Conservation (phyloP, 2,797 vertebrate species). For the Remorina albescens region DNA sequence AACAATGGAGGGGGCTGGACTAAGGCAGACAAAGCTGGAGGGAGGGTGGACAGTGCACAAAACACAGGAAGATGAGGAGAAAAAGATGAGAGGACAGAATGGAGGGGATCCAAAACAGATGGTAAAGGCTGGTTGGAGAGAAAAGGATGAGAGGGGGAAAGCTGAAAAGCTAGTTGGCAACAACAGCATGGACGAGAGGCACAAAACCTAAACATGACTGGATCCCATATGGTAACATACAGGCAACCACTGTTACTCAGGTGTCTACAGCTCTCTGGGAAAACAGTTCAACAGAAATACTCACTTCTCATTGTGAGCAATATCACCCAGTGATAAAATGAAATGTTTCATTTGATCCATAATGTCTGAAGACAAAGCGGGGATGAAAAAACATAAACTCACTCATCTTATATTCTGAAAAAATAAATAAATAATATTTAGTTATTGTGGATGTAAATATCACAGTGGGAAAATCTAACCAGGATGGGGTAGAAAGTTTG, state of each 20-base stretch:
- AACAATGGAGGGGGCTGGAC: conserved; percentile 81
- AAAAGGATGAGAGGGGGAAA: conserved; percentile 48
- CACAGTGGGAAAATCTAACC: conserved; percentile 19
- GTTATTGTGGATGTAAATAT: conserved; percentile 8
- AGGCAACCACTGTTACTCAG: neutral
- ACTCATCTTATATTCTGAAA: neutral
- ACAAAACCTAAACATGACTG: conserved; percentile 38
- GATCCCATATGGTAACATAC: conserved; percentile 44
- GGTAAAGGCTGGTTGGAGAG: conserved; percentile 74
- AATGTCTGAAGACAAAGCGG: neutral
- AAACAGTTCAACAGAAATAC: conserved; percentile 1
- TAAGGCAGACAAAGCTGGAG: conserved; percentile 78
- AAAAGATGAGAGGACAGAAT: conserved; percentile 81
- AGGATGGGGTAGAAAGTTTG: conserved; percentile 39
- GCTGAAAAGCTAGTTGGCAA: conserved; percentile 56
- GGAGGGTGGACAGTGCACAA: conserved; percentile 70
- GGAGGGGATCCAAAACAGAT: conserved; percentile 83
- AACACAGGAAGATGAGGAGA: conserved; percentile 86
- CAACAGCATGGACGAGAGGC: conserved; percentile 35
- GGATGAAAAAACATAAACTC: neutral
- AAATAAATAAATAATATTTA: too few relatives aligned
- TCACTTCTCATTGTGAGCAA: too few relatives aligned
- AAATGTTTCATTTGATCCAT: neutral
- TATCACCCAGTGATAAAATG: too few relatives aligned
- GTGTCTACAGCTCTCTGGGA: neutral